Percentiles rank a stretch among this genome's conserved stretches.
Evolutionary conservation across 1,140 invertebrate species (phyloP).

Genomic region (Drosophila navojoa): DNA sequence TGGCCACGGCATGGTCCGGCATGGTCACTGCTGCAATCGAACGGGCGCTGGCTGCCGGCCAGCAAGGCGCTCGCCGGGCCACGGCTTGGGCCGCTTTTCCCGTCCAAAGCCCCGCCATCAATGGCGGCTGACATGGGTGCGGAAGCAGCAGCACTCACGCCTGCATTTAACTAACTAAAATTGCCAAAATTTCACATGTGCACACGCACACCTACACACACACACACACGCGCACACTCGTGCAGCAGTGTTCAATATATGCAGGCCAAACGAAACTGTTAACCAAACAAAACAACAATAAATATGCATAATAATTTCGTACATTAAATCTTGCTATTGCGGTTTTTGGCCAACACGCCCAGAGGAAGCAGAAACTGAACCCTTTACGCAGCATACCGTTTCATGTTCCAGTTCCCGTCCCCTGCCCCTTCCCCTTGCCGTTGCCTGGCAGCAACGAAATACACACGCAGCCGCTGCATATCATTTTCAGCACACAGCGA

Average conservation of each 20-base stretch:
- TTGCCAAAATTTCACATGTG: slow-evolving; percentile 49
- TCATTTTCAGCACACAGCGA: background rate
- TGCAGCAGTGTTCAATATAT: slow-evolving; percentile 6
- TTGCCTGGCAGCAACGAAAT: background rate
- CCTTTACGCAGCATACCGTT: background rate
- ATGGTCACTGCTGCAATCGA: background rate
- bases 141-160: slow-evolving; percentile 43
- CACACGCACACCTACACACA: too few species aligned
- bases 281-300: slow-evolving; percentile 65
- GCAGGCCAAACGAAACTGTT: slow-evolving; percentile 45
- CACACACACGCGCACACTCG: too few species aligned
- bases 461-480: background rate
- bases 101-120: slow-evolving; percentile 43
- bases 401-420: background rate
- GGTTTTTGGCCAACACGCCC: slow-evolving; percentile 8
- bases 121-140: slow-evolving; percentile 20
- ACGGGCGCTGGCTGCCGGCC: background rate
- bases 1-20: slow-evolving; percentile 21
- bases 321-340: slow-evolving; percentile 54
- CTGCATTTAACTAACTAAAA: slow-evolving; percentile 74
- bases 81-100: slow-evolving; percentile 3
- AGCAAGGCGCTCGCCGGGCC: slow-evolving; percentile 22
- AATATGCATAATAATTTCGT: slow-evolving; percentile 77
- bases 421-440: background rate
- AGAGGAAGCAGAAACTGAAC: background rate